phyloP scores from a whole-genome alignment of 2,888 invertebrate species.

The Pyrrhia umbra region DNA sequence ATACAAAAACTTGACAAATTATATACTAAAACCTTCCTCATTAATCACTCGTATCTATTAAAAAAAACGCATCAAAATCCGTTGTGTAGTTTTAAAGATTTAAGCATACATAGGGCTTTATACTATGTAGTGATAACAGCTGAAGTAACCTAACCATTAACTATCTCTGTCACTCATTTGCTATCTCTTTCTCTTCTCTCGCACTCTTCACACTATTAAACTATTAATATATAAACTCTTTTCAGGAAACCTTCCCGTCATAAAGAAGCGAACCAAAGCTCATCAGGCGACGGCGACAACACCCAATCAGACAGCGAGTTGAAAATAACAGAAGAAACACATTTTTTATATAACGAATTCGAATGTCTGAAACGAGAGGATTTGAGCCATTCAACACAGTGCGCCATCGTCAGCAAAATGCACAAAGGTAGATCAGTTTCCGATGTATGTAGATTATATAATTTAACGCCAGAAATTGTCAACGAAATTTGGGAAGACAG shows the following conservation, averaged over 20 bases:
- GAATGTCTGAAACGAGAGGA: slow-evolving; percentile 61
- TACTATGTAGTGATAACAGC: too few species aligned
- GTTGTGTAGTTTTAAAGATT: too few species aligned
- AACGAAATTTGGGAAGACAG: slow-evolving; percentile 74
- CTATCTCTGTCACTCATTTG: too few species aligned
- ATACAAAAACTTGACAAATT: too few species aligned
- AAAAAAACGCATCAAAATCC: too few species aligned
- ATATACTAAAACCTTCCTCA: too few species aligned
- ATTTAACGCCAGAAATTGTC: slow-evolving; percentile 67
- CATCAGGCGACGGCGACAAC: slow-evolving; percentile 48
- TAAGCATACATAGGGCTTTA: too few species aligned
- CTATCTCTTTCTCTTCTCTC: too few species aligned
- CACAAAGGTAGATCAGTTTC: slow-evolving; percentile 70
- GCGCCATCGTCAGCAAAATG: slow-evolving; percentile 74
- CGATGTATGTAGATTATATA: slow-evolving; percentile 70
- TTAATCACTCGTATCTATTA: too few species aligned
- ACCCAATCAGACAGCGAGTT: slow-evolving; percentile 58
- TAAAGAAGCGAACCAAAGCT: slow-evolving; percentile 31
- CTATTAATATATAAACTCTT: not conserved
- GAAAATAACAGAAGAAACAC: slow-evolving; percentile 41
- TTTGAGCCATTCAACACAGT: slow-evolving; percentile 63
- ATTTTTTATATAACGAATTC: slow-evolving; percentile 45
- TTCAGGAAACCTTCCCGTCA: slow-evolving; percentile 35
- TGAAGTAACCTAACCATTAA: too few species aligned
- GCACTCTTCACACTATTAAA: not conserved